Percentiles rank a stretch among this genome's conserved stretches.
Conservation (phyloP, 1,140 invertebrate species). For the Globodera ellingtonae region DNA sequence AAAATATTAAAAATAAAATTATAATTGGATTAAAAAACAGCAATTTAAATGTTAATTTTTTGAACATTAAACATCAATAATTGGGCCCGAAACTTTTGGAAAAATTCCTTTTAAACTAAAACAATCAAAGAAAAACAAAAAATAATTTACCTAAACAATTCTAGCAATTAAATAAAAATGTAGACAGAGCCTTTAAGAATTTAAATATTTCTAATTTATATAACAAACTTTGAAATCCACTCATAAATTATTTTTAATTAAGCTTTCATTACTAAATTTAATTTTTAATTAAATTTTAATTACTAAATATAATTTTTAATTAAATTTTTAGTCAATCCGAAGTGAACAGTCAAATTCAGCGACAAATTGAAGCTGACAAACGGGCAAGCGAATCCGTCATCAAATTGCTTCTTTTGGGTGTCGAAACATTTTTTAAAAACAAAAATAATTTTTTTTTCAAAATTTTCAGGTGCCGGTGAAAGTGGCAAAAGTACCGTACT, state of each 20-base stretch:
- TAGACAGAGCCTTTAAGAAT: neutral
- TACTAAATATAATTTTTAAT: neutral
- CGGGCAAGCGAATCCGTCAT: constrained; percentile 51
- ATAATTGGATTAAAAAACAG: neutral
- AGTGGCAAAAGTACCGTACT: constrained; percentile 41
- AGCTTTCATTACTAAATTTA: neutral
- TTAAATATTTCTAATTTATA: neutral
- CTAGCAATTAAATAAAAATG: no score
- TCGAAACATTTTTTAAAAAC: neutral
- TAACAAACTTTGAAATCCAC: no score
- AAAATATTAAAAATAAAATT: neutral
- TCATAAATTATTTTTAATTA: no score
- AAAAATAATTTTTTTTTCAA: neutral
- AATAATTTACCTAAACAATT: no score
- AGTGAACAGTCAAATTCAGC: constrained; percentile 42
- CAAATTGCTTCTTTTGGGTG: constrained; percentile 50
- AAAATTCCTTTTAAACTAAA: no score
- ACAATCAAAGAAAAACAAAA: neutral
- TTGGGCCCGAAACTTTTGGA: no score
- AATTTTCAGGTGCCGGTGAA: constrained; percentile 45
- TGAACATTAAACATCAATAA: neutral
- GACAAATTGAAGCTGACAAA: constrained; percentile 43
- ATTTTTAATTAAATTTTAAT: neutral
- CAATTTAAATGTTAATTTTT: neutral
- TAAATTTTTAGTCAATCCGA: constrained; percentile 27